Percentiles rank a stretch among this genome's conserved stretches.
phyloP scores from a whole-genome alignment of 2,888 invertebrate genomes.

The Cephus nigrinus region DNA sequence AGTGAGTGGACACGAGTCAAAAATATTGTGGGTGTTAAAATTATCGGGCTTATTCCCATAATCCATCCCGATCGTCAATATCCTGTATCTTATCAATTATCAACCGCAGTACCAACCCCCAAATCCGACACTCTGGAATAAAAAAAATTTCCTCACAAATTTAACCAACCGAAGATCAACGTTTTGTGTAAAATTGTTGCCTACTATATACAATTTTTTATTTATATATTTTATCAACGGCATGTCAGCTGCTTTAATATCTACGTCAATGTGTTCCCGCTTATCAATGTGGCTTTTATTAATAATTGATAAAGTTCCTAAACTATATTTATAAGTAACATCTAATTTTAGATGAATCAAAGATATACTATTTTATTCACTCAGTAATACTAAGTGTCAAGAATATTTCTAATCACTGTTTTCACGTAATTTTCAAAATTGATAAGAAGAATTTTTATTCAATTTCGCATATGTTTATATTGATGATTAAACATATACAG shows the following conservation, averaged over 20 bases:
- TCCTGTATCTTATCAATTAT: neutral
- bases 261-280: neutral
- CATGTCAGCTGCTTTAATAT: neutral
- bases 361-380: neutral
- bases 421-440: neutral
- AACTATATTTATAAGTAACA: neutral
- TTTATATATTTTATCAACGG: neutral
- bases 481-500: neutral
- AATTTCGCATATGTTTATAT: no score
- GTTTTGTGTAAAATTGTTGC: neutral
- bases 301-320: neutral
- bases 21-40: neutral
- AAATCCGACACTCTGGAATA: neutral
- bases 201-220: neutral
- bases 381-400: neutral
- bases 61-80: neutral
- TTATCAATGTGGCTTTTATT: neutral
- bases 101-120: neutral
- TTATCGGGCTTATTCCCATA: neutral
- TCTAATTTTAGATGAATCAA: neutral
- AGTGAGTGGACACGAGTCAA: slow-evolving; percentile 1
- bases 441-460: no score
- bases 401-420: neutral
- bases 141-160: neutral
- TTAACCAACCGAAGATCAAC: no score